Evolutionary conservation across 2,888 invertebrate genomes (phyloP), one percentile per base, ranked within the genome.

Genomic region (Macrostomum cliftonense): DNA sequence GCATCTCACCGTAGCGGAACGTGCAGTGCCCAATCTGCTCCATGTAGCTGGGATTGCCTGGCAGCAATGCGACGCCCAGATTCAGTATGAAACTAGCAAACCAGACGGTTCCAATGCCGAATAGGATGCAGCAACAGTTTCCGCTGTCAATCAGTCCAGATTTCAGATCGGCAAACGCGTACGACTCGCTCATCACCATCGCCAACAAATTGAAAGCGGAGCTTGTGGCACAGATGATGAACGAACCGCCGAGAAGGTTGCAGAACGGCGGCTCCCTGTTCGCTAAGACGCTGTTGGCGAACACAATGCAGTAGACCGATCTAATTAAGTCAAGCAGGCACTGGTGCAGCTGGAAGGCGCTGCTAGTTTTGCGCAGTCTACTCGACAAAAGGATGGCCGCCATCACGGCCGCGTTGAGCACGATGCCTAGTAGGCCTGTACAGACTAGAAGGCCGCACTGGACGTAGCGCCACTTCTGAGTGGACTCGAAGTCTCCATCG

Each of bases 21-120:
- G 85, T 83, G 63, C 87, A 87, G 48, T 81, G 80, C 12, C 84
- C 83, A 1, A 82, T 78, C 60, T 82, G 80, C 59, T 81, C 80
- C 14, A 46, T 46, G 19, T 37, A 46, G 39, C 43, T 39, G n/a
- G 65, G 61, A 46, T 63, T 64, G 4, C 63, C 62, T 7, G 68
- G 68, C 44, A 69, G 60, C 47, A 69, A 65, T 2, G 67, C 65
- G 19, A 68, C 65, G 21, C 86, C 86, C 58, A 87, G 77, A 73
- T 87, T 85, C 67, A 86, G 82, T 46, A 85, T 83, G 65, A 86
- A 81, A 53, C 82, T 82, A 47, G 84, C 83, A 72, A 87, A 86
- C 86, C 86, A 87, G 65, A 86, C 85, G 80, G 86, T 86, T 71
- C 83, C 83, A 47, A 84, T 79, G 54, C 86, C 86, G 71, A 87